Evolutionary conservation across 30 jellyfish, hydroid and myxozoan genomes (phyloP), one percentile per base, ranked within the genome.

Genomic region (Hydra vulgaris): DNA sequence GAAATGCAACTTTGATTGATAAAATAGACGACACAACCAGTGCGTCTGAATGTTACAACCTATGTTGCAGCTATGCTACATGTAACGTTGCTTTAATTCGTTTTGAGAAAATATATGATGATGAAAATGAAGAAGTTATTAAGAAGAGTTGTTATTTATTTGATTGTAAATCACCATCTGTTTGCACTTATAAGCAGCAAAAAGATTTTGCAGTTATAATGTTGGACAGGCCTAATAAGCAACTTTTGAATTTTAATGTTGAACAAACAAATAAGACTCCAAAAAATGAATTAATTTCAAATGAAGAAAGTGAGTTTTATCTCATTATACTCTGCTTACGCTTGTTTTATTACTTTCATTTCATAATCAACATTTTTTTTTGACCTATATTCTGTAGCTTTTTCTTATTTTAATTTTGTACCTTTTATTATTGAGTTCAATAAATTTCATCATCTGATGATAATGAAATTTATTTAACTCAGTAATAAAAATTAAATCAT

Each of bases 131-230:
- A 40, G 61, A 40, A 12, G 55, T 26, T 22, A 66, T 88, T 23
- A 20, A 8, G 67, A 82, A 81, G 71, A 81, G 77, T 3, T 87
- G 96, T 53, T 87, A 77, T 83, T 21, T 87, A 1, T 87, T 87
- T 75, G 88, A 87, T 21, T 87, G 96, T 66, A 84, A 87, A 8
- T 15, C 83, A 8, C 96, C 96, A 19, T 81, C 69, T 72, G 86
- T 79, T 52, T 87, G 96, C 81, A 26, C 66, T 17, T 87, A 81
- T 79, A 73, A 81, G 82, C 77, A 76, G 54, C 96, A 87, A 40
- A 78, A 82, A 77, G 88, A 86, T 15, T 87, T 81, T 72, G 96
- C 96, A 8, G 89, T 87, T 17, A 87, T 87, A 18, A 85, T 78
- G 54, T 56, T 87, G 80, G 72, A 54, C 19, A 25, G 88, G 61